Base-by-base conservation (phyloP, 2,888 invertebrate species). In the Mechanitis mazaeus region DNA sequence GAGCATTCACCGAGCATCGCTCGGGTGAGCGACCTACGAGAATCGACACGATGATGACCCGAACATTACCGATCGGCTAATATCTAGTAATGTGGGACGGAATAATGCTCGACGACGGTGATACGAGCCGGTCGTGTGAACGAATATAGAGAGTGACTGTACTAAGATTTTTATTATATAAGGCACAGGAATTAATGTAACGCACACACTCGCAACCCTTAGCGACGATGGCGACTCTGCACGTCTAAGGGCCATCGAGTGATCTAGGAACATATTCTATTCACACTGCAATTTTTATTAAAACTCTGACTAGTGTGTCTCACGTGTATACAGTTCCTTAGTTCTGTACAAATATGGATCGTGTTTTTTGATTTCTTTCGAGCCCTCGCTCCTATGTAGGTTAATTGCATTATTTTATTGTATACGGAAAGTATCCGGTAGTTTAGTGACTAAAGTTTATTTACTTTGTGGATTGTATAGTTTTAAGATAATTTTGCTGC, bases 281-380 rank as follows among this genome's bases (percentile, higher is more conserved):
- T 74, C 78, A 85, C 87, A 84, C 85, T 80, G 80, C 84, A 81
- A 82, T 82, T 85, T 86, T 85, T 85, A 84, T 78, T 72, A 80
- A 85, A 87, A 87, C 84, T 82, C 78, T 83, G 85, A 78, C 81
- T 79, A 83, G 87, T 85, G 87, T 85, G 85, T 61, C 69, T 71
- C 74, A 71, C 69, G 69, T 68, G 64, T 70, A 63, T 65, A 65
- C 64, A 68, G 74, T 74, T 73, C 73, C 71, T 71, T 69, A 63
- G 62, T 60, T 63, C 61, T 64, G 66, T 66, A 66, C 66, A 64
- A 66, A 66, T 65, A 11, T 42, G 42, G 59, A 64, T 55, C 56
- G 64, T 64, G 62, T 60, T 45, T 64, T 46, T 55, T 54, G 54
- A 35, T 56, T 56, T 42, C 53, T 33, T 46, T 12, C 33, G 55